Percentiles rank a stretch among this genome's conserved stretches.
Evolutionary conservation across 2,888 invertebrate genomes (phyloP).

Genomic region (Phlogophora meticulosa): DNA sequence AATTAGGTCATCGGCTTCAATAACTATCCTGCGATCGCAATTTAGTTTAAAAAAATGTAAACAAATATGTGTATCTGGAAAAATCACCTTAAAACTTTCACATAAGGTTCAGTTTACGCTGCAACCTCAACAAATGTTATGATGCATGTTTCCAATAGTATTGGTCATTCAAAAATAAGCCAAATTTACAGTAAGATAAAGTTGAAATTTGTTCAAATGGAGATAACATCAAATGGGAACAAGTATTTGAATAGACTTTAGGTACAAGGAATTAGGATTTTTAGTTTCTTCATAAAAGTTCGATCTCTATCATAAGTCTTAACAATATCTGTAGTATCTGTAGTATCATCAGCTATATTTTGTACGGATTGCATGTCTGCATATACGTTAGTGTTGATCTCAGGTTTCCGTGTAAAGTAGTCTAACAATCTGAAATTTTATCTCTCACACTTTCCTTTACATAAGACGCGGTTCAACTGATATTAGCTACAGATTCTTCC

Average conservation of each 20-base stretch:
- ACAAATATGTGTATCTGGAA: no score
- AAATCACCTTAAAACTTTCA: no score
- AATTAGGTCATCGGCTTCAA: conserved; percentile 12
- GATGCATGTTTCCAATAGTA: no score
- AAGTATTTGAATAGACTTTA: no score
- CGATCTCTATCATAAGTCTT: background rate
- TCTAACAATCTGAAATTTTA: conserved; percentile 22
- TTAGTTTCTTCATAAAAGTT: background rate
- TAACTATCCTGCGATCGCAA: background rate
- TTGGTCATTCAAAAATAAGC: no score
- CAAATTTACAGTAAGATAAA: no score
- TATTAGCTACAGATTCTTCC: background rate
- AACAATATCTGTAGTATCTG: no score
- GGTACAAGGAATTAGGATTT: background rate
- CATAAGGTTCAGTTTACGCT: no score
- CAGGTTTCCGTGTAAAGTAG: conserved; percentile 19
- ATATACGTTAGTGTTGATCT: conserved; percentile 18
- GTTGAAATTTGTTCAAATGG: no score
- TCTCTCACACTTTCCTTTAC: conserved; percentile 39
- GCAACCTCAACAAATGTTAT: no score
- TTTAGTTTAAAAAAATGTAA: no score
- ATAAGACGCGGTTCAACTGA: background rate
- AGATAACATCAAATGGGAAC: no score
- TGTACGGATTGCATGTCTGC: background rate
- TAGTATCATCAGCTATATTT: background rate